Evolutionary conservation across 2,888 invertebrate species (phyloP).

Genomic region (Clitarchus hookeri): DNA sequence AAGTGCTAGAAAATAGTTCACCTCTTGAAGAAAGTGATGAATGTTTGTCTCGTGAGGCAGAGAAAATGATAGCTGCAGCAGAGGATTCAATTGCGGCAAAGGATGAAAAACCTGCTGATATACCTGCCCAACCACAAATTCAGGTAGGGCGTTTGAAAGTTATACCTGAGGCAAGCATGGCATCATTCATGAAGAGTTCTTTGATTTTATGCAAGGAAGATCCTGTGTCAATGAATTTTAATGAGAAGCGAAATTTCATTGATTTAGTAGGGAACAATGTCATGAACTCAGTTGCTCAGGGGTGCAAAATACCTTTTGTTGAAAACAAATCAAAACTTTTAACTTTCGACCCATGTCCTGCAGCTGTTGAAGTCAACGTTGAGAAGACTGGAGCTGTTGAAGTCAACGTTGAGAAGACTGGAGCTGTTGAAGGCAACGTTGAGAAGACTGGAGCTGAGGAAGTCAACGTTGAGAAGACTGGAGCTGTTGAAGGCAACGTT

Average conservation of each 20-base stretch:
- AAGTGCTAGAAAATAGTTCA: not conserved
- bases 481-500: too few relatives aligned
- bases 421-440: too few relatives aligned
- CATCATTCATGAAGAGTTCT: conserved; percentile 21
- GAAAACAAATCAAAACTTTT: not conserved
- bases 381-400: not conserved
- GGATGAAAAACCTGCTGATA: not conserved
- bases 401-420: not conserved
- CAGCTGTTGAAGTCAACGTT: not conserved
- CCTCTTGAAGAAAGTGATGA: not conserved
- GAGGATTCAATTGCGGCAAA: not conserved
- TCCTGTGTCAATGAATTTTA: not conserved
- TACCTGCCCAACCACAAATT: not conserved
- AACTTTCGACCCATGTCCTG: not conserved
- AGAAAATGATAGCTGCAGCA: not conserved
- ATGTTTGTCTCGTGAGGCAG: not conserved
- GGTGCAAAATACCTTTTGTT: not conserved
- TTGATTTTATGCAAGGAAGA: not conserved
- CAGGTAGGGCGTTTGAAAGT: conserved; percentile 4
- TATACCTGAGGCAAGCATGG: conserved; percentile 19
- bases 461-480: too few relatives aligned
- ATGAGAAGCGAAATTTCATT: not conserved
- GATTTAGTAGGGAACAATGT: not conserved
- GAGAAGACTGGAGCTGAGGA: too few relatives aligned
- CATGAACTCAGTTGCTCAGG: not conserved